Evolutionary conservation across 2,113 vertebrate species (phyloP).

Genomic region (Empidonax alnorum): DNA sequence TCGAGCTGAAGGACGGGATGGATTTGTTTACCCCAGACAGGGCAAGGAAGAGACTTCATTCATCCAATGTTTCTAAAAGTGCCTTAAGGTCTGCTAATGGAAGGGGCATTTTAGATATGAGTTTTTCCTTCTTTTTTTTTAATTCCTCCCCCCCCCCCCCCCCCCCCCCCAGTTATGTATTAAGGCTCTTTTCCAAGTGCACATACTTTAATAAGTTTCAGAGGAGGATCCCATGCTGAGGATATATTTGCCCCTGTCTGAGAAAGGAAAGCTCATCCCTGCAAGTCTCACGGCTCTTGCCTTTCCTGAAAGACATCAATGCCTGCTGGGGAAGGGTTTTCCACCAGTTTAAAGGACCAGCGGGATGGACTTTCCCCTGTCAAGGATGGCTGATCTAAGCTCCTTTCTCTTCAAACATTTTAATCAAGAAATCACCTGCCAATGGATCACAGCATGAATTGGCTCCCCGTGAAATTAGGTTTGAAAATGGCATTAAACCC

Average conservation of each 20-base stretch:
- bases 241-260: background rate
- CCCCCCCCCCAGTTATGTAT: too few relatives aligned
- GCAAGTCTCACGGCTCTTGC: background rate
- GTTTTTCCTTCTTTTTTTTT: background rate
- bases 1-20: conserved; percentile 60
- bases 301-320: background rate
- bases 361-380: background rate
- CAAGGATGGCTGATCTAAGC: conserved; percentile 34
- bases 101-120: background rate
- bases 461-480: conserved; percentile 41
- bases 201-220: background rate
- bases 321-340: background rate
- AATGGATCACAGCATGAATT: background rate
- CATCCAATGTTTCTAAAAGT: conserved; percentile 5
- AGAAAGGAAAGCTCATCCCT: background rate
- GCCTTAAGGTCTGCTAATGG: conserved; percentile 45
- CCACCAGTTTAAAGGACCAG: background rate
- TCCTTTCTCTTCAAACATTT: conserved; percentile 15
- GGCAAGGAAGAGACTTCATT: conserved; percentile 41
- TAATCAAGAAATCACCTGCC: conserved; percentile 57
- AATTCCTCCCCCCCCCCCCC: background rate
- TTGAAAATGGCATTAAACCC: conserved; percentile 15
- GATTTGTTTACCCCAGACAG: conserved; percentile 64
- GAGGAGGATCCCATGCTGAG: background rate
- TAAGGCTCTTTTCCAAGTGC: background rate